Percentiles rank a stretch among this genome's conserved stretches.
phyloP scores from a whole-genome alignment of 2,888 invertebrate genomes.

The Andricus quercusramuli region DNA sequence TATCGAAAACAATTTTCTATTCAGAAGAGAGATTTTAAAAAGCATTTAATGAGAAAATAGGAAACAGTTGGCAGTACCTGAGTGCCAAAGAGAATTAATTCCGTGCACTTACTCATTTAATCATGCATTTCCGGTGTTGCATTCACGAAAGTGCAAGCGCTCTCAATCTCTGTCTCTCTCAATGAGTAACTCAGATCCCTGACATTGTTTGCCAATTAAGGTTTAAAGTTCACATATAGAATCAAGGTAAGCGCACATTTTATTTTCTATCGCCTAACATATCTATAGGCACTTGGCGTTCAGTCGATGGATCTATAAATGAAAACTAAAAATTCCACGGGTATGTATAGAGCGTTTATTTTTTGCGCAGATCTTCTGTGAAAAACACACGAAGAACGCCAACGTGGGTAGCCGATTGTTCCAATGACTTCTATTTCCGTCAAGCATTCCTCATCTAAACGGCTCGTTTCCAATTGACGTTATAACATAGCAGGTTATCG shows the following conservation, averaged over 20 bases:
- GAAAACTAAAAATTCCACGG: conserved; percentile 61
- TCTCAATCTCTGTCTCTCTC: background rate
- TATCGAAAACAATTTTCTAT: background rate
- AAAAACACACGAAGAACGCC: conserved; percentile 52
- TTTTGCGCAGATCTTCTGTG: conserved; percentile 54
- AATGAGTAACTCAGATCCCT: background rate
- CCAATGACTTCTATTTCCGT: conserved; percentile 59
- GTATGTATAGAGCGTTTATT: conserved; percentile 61
- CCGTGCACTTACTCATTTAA: conserved; percentile 6
- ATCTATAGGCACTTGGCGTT: background rate
- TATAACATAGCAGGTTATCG: conserved; percentile 17
- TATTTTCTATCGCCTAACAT: background rate
- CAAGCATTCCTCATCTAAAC: conserved; percentile 43
- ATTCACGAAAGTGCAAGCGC: background rate
- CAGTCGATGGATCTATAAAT: conserved; percentile 55
- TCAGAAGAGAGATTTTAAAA: background rate
- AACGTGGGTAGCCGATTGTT: conserved; percentile 49
- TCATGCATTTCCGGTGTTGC: conserved; percentile 15
- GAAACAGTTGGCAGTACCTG: background rate
- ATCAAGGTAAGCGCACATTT: background rate
- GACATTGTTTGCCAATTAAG: conserved; percentile 31
- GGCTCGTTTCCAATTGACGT: conserved; percentile 32
- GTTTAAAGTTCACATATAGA: conserved; percentile 12
- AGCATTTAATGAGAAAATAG: background rate
- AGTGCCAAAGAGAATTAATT: background rate